Conservation (phyloP, 1,140 invertebrate genomes). For the Monomorium pharaonis region DNA sequence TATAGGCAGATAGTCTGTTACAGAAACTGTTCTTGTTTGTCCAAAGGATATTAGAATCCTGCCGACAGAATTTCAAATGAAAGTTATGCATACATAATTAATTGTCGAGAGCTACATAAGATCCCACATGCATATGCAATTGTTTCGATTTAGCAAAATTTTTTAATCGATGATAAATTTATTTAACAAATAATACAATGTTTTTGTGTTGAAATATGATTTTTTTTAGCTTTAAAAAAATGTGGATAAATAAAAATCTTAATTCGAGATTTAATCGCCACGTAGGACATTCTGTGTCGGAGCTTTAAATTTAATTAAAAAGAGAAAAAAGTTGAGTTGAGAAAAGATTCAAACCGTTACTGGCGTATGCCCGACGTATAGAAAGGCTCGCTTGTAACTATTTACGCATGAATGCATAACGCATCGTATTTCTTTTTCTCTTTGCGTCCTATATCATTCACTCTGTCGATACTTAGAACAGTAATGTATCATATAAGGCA, state of each 20-base stretch:
- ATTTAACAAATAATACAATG: not conserved
- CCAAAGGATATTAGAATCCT: not conserved
- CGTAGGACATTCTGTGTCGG: not conserved
- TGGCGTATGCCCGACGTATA: not conserved
- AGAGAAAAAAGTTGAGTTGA: not conserved
- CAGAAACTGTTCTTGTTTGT: not conserved
- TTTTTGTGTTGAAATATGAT: not conserved
- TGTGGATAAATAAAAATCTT: not conserved
- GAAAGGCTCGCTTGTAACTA: not conserved
- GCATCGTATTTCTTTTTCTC: not conserved
- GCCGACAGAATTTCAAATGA: not conserved
- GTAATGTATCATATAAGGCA: not conserved
- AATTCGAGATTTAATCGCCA: not conserved
- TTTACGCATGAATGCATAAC: not conserved
- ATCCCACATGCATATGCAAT: not conserved
- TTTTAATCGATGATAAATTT: not conserved
- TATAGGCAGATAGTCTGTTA: not conserved
- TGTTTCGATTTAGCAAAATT: not conserved
- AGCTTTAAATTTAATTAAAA: not conserved
- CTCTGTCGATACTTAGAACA: slow-evolving; percentile 8
- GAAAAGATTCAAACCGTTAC: not conserved
- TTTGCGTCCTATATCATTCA: not conserved
- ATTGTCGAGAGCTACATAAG: not conserved
- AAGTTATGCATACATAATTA: not conserved
- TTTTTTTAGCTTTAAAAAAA: not conserved